These are phyloP conservation scores for Lepidurus arcticus DNA, from an alignment of 1,140 invertebrate species.

Conservation along the genomic window DNA sequence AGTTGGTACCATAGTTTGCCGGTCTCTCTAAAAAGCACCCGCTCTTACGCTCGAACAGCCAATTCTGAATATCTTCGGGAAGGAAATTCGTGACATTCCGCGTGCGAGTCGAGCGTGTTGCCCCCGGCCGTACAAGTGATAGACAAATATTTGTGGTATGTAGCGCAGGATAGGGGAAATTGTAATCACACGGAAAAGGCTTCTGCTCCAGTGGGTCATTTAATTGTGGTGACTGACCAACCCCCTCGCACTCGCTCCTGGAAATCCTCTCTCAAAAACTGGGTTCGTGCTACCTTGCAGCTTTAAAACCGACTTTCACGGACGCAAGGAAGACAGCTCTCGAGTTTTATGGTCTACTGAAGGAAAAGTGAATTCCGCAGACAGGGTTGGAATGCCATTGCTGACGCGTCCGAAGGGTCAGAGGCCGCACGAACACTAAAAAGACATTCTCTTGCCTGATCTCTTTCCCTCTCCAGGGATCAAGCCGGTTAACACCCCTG, in stretches of 20 bases:
- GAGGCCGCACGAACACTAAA: conserved; percentile 4
- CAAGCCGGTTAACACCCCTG: conserved; percentile 1
- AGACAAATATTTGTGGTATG: background rate
- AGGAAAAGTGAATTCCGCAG: background rate
- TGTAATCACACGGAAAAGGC: background rate
- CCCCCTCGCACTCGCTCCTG: background rate
- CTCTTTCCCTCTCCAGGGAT: background rate
- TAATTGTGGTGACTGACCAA: background rate
- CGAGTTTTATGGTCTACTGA: conserved; percentile 9
- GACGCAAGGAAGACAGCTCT: background rate
- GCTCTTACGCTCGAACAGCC: background rate
- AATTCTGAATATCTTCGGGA: background rate
- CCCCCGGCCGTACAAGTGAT: background rate
- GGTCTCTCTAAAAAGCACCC: no score
- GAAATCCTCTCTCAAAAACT: background rate
- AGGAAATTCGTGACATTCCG: conserved; percentile 4
- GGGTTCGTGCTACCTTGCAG: background rate
- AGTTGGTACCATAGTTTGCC: background rate
- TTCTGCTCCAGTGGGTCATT: background rate
- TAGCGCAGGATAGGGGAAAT: background rate
- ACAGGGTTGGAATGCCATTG: conserved; percentile 13
- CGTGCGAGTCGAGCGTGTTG: background rate
- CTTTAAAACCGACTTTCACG: conserved; percentile 19
- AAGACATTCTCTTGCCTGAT: conserved; percentile 1
- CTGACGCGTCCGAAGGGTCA: conserved; percentile 3